Evolutionary conservation across 2,797 vertebrate genomes (phyloP), one percentile per base, ranked within the genome.

Genomic region (Hydrophis major): DNA sequence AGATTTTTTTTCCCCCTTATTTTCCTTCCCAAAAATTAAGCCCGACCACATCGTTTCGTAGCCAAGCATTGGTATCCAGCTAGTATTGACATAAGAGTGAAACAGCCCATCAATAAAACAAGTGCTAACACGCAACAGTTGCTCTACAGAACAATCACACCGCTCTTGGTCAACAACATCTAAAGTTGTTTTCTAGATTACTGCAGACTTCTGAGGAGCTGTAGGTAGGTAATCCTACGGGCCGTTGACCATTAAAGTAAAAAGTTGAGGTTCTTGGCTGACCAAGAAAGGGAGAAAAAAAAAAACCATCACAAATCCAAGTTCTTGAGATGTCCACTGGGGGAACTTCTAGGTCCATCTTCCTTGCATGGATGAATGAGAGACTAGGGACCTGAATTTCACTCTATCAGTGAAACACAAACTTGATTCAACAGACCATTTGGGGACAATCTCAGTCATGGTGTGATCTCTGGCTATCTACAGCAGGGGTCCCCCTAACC

Each of bases 71-170:
- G 50, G 50, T 53, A 53, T 53, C 50, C 50, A 53, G 50, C 50
- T 53, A 11, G 50, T 55, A 27, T 27, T 8, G 25, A 53, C 53
- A 56, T 63, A 32, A 1, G 59, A 86, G 74, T 14, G 25, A 47
- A 14, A 56, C 37, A 42, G 42, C 50, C 60, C 22, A 18, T 69
- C 55, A 87, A 90, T 59, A 47, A 93, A 87, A 87, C 53, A 25
- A 47, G 50, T 87, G 60, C 32, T 37, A 32, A 69, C 60, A 50
- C 56, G 92, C 90, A 42, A 0, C 92, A 94, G 94, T 94, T 89
- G 37, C 59, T 92, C 96, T 96, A 93, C 96, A 92, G 96, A 97
- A 96, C 92, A 96, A 97, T 95, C 95, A 96, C 25, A 0, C 56
- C 53, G 0, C 57, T 63, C 16, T 4, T 91, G 27, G 22, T 13